Conservation (phyloP, 2,797 vertebrate species). For the Malacoraja senta region DNA sequence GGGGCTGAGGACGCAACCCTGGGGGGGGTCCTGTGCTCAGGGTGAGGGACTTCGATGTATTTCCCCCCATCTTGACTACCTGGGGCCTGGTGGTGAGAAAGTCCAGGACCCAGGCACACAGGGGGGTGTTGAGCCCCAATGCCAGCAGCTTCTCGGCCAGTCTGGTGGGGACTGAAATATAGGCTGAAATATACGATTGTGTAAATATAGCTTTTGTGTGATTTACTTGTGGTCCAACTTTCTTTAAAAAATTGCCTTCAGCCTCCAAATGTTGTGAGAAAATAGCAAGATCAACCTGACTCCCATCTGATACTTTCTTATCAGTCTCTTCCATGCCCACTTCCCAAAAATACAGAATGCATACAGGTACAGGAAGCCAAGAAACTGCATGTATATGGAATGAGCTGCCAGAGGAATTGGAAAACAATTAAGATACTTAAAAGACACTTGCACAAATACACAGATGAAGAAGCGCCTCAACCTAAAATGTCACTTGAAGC, state of each 20-base stretch:
- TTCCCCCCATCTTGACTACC: too few species aligned
- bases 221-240: not conserved
- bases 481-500: too few species aligned
- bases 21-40: too few species aligned
- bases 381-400: too few species aligned
- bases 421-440: not conserved
- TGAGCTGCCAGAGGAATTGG: not conserved
- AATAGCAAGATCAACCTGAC: not conserved
- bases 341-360: not conserved
- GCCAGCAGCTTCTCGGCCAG: too few species aligned
- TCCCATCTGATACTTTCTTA: not conserved
- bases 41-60: too few species aligned
- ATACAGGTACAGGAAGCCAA: not conserved
- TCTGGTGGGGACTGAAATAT: too few species aligned
- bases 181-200: not conserved
- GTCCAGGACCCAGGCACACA: too few species aligned
- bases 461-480: too few species aligned
- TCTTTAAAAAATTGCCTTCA: not conserved
- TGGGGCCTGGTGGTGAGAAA: too few species aligned
- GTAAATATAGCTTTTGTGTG: not conserved
- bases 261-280: not conserved
- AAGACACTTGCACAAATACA: not conserved
- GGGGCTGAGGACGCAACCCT: too few species aligned
- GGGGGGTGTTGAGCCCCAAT: too few species aligned
- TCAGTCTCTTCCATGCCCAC: not conserved